Evolutionary conservation across 2,888 invertebrate genomes (phyloP), one percentile per base, ranked within the genome.

Genomic region (Philaethria dido): DNA sequence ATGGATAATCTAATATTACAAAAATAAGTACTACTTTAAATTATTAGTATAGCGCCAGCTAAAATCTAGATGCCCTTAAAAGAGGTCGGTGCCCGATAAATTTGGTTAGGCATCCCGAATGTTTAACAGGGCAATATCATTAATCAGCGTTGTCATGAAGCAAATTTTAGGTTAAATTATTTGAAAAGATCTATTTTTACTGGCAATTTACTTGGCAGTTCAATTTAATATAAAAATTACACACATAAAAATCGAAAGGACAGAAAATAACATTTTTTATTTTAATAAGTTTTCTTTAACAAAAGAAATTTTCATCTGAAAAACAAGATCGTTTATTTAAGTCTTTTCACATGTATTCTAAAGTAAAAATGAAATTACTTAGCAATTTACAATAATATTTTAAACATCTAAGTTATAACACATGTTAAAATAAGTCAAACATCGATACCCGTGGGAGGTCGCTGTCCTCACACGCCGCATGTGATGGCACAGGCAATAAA

Each of bases 371-470:
- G 16, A n/a, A 36, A 8, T 9, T n/a, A 25, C 4, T 14, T 5
- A 50, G n/a, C n/a, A 16, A 25, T 8, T 36, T 55, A n/a, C 16
- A 16, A n/a, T 42, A 50, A 3, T 8, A 62, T 48, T 48, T 25
- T 29, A 60, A 33, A 47, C 8, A 48, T 44, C 42, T 42, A 36
- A 29, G 29, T 29, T 6, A n/a, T 33, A 47, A 52, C 63, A 68
- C 52, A 59, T 60, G 63, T 44, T 60, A 62, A 59, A 57, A 60
- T 64, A 60, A 64, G 47, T 54, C 39, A 50, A 59, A 68, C 50
- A 57, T 50, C 47, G 33, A 50, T 44, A 54, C 57, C 33, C 59
- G 47, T 55, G 69, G 66, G 69, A 55, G 69, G 69, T 66, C 69
- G 63, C 63, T 55, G 66, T 44, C 69, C 69, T 55, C 48, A 50